phyloP scores from a whole-genome alignment of 2,888 invertebrate genomes.

The Ectemnius lituratus region DNA sequence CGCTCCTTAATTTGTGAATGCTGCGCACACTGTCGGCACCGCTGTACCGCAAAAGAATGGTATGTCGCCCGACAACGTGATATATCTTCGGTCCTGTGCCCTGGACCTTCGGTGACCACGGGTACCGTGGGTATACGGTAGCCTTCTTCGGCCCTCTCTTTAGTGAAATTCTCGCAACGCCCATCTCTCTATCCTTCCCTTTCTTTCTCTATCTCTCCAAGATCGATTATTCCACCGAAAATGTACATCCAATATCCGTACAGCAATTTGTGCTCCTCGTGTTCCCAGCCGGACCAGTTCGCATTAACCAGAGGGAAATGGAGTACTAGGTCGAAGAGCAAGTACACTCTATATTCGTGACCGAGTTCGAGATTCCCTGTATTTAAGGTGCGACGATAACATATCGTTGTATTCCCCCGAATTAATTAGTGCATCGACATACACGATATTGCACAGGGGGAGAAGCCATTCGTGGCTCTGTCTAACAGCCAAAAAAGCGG shows the following conservation, averaged over 20 bases:
- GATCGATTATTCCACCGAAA: too few relatives aligned
- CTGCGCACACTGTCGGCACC: slow-evolving; percentile 65
- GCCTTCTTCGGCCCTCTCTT: slow-evolving; percentile 51
- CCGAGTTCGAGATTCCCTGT: too few relatives aligned
- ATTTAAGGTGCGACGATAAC: slow-evolving; percentile 8
- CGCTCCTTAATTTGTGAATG: slow-evolving; percentile 76
- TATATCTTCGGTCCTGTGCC: slow-evolving; percentile 69
- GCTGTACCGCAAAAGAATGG: slow-evolving; percentile 72
- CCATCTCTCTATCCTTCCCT: too few relatives aligned
- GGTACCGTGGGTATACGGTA: slow-evolving; percentile 56
- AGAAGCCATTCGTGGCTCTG: not conserved
- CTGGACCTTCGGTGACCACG: slow-evolving; percentile 54
- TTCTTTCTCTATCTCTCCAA: too few relatives aligned
- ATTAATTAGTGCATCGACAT: slow-evolving; percentile 40
- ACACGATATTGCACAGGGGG: not conserved
- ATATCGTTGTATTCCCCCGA: slow-evolving; percentile 26
- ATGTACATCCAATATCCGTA: too few relatives aligned
- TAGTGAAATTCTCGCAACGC: slow-evolving; percentile 31
- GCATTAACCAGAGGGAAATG: too few relatives aligned
- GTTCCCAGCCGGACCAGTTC: too few relatives aligned
- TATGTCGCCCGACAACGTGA: slow-evolving; percentile 74
- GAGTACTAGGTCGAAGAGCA: too few relatives aligned
- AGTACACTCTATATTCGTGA: too few relatives aligned
- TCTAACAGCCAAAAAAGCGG: slow-evolving; percentile 8
- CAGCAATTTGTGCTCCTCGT: too few relatives aligned